Base-by-base conservation (phyloP, 2,113 vertebrate genomes). In the Brachyhypopomus occidentalis region DNA sequence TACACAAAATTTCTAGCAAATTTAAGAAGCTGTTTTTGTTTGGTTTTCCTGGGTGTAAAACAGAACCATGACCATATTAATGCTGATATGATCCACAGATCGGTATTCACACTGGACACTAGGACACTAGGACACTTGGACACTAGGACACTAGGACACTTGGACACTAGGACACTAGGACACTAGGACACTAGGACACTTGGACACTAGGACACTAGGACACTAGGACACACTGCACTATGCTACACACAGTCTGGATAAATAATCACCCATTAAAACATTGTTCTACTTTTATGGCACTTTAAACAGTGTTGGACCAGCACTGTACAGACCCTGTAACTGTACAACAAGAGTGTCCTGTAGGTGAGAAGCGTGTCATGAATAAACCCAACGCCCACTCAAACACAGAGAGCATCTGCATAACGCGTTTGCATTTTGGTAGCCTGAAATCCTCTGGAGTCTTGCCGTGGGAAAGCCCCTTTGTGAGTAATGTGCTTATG, bases 381-480 rank as follows among this genome's bases (percentile, higher is more conserved):
- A 34, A 79, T 76, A n/a, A 36, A 8, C 5, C 14, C 25, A n/a
- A 12, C 1, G 30, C 52, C 48, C 48, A 78, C 48, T 8, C 64
- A 70, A 34, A 22, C 17, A 8, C 36, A 70, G 34, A 11, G 11
- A 34, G 48, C 27, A 52, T 63, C 66, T 66, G 62, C 30, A 41
- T 60, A 38, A 63, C 2, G 17, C 17, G 48, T 23, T 17, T 41
- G 30, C 58, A 55, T 59, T 76, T 23, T 7, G 16, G 69, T 16
- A 38, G 25, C 72, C 81, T 48, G 19, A 74, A 48, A 38, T 59
- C 71, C 16, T 8, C 34, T 56, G 59, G 30, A 14, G 63, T 34
- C 27, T n/a, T 70, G 58, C 73, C 25, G 30, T 16, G 83, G 80
- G 74, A 83, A 85, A 77, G 52, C 27, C 73, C 45, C 77, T 87